Evolutionary conservation across 2,888 invertebrate genomes (phyloP).

Genomic region (Digitonthophagus gazella): DNA sequence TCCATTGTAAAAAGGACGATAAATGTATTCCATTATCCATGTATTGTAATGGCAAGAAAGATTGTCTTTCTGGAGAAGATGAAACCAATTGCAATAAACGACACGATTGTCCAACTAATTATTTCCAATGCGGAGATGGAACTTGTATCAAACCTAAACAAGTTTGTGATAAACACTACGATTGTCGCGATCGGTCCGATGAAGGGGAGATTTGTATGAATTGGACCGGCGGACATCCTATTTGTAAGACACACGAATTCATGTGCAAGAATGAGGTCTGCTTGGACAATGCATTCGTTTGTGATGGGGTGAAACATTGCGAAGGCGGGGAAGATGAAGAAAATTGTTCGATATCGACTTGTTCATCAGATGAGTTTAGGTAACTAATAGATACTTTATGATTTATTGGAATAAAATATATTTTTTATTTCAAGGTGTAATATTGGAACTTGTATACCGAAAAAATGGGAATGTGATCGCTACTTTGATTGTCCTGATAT

Average conservation of each 20-base stretch:
- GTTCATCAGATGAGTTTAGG: constrained; percentile 44
- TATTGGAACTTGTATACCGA: constrained; percentile 67
- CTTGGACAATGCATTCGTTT: constrained; percentile 52
- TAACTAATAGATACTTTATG: constrained; percentile 40
- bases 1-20: constrained; percentile 51
- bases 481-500: constrained; percentile 72
- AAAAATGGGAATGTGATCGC: constrained; percentile 69
- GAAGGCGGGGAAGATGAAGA: constrained; percentile 53
- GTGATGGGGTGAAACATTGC: constrained; percentile 56
- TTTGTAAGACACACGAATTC: constrained; percentile 53
- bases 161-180: constrained; percentile 55
- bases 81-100: constrained; percentile 41
- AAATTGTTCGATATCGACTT: constrained; percentile 44
- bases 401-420: constrained; percentile 6
- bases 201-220: constrained; percentile 53
- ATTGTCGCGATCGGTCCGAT: constrained; percentile 60
- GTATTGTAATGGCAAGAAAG: constrained; percentile 45
- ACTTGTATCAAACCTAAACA: constrained; percentile 51
- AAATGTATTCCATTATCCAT: constrained; percentile 47
- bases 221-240: constrained; percentile 24
- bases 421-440: constrained; percentile 59
- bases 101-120: constrained; percentile 46
- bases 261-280: constrained; percentile 55
- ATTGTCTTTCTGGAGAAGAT: constrained; percentile 48
- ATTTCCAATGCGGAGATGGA: constrained; percentile 58